Conservation (phyloP, 2,113 vertebrate genomes). For the Ellobius talpinus region DNA sequence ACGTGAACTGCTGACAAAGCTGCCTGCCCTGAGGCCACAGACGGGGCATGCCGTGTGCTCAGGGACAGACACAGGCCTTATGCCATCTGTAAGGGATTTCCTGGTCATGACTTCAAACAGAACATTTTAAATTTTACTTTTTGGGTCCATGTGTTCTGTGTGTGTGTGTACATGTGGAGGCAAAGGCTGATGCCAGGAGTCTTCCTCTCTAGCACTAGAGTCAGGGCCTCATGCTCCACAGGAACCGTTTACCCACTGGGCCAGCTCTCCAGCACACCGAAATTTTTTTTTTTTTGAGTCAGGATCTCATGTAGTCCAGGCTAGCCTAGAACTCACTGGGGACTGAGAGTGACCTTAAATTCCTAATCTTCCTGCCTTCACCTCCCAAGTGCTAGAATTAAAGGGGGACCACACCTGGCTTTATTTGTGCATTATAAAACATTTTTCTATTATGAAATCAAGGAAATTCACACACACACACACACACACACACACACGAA, state of each 20-base stretch:
- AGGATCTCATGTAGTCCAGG: not conserved
- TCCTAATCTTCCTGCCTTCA: not conserved
- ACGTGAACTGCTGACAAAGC: too few relatives aligned
- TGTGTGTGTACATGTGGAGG: not conserved
- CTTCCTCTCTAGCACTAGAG: not conserved
- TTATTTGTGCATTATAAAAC: not conserved
- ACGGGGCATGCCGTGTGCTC: not conserved
- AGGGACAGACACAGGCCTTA: not conserved
- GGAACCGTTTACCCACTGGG: not conserved
- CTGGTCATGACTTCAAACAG: conserved; percentile 53
- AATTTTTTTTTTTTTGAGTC: not conserved
- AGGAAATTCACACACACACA: not conserved
- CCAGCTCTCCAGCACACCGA: not conserved
- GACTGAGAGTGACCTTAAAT: not conserved
- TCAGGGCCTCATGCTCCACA: not conserved
- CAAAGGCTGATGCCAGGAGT: too few relatives aligned
- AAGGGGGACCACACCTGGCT: not conserved
- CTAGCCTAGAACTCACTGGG: not conserved
- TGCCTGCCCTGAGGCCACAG: too few relatives aligned
- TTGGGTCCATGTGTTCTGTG: not conserved
- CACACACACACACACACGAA: not conserved
- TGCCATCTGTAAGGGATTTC: not conserved
- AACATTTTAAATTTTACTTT: not conserved
- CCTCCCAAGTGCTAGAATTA: not conserved
- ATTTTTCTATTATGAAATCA: conserved; percentile 19